Conservation (phyloP, 2,797 vertebrate genomes). For the Hozukius guyotensis region DNA sequence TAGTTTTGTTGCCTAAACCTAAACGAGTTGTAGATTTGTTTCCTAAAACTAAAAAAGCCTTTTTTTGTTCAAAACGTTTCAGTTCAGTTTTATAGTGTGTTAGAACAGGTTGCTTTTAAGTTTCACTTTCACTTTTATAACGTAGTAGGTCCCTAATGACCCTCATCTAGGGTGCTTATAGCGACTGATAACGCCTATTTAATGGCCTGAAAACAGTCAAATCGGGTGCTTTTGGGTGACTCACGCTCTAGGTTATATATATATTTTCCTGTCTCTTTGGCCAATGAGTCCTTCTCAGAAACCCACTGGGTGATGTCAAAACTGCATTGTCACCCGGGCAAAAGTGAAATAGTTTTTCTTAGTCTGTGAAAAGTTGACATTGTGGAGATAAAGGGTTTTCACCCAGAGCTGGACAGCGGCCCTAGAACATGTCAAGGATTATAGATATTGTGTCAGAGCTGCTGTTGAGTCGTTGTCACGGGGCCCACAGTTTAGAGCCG, state of each 20-base stretch:
- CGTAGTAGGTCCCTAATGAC: too few species aligned
- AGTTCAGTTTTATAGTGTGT: too few species aligned
- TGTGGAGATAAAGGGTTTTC: conserved; percentile 53
- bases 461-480: conserved; percentile 42
- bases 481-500: conserved; percentile 20
- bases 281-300: conserved; percentile 13
- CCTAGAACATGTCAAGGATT: conserved; percentile 55
- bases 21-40: too few species aligned
- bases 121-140: too few species aligned
- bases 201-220: too few species aligned
- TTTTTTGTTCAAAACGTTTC: too few species aligned
- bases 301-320: conserved; percentile 39
- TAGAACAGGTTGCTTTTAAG: too few species aligned
- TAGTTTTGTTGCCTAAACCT: too few species aligned
- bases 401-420: conserved; percentile 34
- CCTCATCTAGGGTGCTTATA: too few species aligned
- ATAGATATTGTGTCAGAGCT: conserved; percentile 54
- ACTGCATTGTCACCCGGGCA: conserved; percentile 28
- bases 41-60: too few species aligned
- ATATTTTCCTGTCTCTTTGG: neutral
- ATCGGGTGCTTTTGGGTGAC: neutral
- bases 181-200: too few species aligned
- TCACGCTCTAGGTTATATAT: neutral
- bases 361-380: conserved; percentile 46
- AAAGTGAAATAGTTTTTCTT: conserved; percentile 47